Conservation (phyloP, 2,113 vertebrate species). For the Aepyceros melampus region DNA sequence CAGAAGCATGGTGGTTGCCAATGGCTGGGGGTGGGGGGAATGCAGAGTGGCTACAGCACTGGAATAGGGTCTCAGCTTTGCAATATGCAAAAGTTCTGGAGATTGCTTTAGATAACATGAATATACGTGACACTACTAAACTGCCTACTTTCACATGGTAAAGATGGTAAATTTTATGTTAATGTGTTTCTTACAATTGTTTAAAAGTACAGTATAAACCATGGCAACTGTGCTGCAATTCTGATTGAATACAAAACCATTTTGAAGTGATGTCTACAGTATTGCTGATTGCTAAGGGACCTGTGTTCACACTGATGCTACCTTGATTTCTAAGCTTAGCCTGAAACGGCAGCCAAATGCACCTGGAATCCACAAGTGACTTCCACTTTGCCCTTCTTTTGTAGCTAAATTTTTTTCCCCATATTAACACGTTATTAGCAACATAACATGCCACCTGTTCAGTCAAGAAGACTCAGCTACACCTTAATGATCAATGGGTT, state of each 20-base stretch:
- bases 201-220: neutral
- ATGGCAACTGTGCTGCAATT: neutral
- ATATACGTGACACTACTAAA: neutral
- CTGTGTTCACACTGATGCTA: neutral
- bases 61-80: neutral
- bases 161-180: neutral
- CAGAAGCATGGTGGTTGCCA: neutral
- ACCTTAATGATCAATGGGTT: neutral
- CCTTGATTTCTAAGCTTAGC: neutral
- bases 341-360: neutral
- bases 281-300: neutral
- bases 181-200: neutral
- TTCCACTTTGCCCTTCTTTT: neutral
- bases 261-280: neutral
- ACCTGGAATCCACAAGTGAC: neutral
- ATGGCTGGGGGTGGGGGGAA: neutral
- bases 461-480: neutral
- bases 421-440: neutral
- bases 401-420: neutral
- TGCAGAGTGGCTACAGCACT: neutral
- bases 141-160: neutral
- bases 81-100: neutral
- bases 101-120: neutral
- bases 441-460: neutral
- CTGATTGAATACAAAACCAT: neutral